Percentiles rank a stretch among this genome's conserved stretches.
These are phyloP conservation scores for Plumapathes pennacea DNA, from an alignment of 92 coral and sea anemone species.

Conservation along the genomic window DNA sequence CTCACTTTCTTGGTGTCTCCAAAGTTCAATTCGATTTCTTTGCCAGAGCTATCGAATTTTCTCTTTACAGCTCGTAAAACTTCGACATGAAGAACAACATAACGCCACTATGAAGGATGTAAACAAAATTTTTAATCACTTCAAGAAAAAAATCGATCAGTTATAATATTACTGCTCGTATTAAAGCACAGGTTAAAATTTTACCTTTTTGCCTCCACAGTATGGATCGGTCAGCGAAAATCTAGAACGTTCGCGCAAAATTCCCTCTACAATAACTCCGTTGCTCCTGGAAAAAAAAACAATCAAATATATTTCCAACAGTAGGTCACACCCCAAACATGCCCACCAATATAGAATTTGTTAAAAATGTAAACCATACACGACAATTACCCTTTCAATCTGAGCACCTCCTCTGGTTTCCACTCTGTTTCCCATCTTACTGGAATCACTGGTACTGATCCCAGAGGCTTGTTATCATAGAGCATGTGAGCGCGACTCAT, in stretches of 20 bases:
- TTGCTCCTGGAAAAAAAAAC: too few relatives aligned
- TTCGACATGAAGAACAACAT: conserved; percentile 79
- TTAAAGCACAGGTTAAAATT: neutral
- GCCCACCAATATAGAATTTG: too few relatives aligned
- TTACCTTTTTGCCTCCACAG: conserved; percentile 63
- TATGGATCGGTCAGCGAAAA: conserved; percentile 61
- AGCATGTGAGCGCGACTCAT: conserved; percentile 93
- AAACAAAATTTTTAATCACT: neutral
- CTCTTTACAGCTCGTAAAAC: conserved; percentile 68
- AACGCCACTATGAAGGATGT: conserved; percentile 57
- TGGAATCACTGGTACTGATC: conserved; percentile 67
- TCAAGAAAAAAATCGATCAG: too few relatives aligned
- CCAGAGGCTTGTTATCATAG: conserved; percentile 77
- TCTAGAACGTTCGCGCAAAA: conserved; percentile 50
- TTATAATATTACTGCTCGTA: neutral
- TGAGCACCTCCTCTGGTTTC: conserved; percentile 54
- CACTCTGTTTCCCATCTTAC: conserved; percentile 59
- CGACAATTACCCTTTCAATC: conserved; percentile 37
- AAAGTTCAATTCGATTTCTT: conserved; percentile 88
- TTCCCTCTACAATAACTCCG: conserved; percentile 72
- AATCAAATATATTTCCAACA: too few relatives aligned
- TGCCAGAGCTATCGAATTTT: conserved; percentile 69
- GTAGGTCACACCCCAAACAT: too few relatives aligned
- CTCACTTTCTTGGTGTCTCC: conserved; percentile 89
- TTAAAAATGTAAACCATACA: conserved; percentile 5